Conservation (phyloP, 2,113 vertebrate genomes). For the Puma concolor region DNA sequence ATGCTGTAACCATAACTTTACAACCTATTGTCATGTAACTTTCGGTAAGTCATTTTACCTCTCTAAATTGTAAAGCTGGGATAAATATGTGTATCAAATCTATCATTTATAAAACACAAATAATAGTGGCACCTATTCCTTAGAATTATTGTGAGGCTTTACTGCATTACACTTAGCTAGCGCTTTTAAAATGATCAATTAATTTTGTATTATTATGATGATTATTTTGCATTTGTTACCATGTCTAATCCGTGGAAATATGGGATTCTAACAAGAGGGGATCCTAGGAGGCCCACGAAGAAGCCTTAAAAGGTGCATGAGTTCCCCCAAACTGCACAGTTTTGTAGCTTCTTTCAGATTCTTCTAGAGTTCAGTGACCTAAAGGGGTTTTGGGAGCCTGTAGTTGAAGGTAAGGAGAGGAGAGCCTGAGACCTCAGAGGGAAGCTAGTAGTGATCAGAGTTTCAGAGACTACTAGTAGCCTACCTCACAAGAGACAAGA, state of each 20-base stretch:
- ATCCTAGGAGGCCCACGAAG: not conserved
- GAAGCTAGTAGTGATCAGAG: not conserved
- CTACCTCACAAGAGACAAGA: not conserved
- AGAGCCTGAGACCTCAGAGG: not conserved
- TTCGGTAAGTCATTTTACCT: not conserved
- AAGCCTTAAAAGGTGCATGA: not conserved
- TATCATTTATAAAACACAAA: not conserved
- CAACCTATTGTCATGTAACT: not conserved
- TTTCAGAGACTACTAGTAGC: not conserved
- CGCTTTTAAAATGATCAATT: not conserved
- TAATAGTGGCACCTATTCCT: not conserved
- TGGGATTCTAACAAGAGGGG: not conserved
- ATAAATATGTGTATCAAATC: not conserved
- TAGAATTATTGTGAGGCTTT: not conserved
- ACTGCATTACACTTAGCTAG: not conserved
- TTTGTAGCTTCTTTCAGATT: not conserved
- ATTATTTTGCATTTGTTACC: not conserved
- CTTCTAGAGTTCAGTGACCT: not conserved
- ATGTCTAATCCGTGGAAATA: not conserved
- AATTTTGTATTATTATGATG: not conserved
- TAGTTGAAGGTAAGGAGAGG: not conserved
- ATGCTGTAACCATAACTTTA: not conserved
- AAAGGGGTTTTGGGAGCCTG: not conserved
- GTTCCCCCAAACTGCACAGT: not conserved
- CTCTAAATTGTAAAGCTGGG: not conserved